Evolutionary conservation across 1,140 invertebrate genomes (phyloP).

Genomic region (Drosophila subobscura): DNA sequence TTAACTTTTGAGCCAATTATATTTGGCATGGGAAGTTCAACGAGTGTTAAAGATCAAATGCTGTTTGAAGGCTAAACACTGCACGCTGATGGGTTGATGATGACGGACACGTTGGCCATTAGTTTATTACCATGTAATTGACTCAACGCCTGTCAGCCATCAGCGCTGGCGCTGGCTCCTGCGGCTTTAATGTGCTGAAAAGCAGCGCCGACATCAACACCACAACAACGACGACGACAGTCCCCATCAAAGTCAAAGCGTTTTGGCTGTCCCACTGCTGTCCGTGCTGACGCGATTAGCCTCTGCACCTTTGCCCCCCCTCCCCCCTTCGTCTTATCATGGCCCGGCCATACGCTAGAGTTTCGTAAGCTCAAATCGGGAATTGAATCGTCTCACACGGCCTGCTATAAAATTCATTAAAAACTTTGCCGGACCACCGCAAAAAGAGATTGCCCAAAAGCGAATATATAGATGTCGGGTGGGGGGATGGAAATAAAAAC

Average conservation of each 20-base stretch:
- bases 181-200: slow-evolving; percentile 75
- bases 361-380: slow-evolving; percentile 52
- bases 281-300: slow-evolving; percentile 48
- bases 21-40: slow-evolving; percentile 64
- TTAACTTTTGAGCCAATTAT: slow-evolving; percentile 59
- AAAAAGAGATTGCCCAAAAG: slow-evolving; percentile 38
- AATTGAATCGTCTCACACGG: slow-evolving; percentile 53
- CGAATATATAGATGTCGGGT: not conserved
- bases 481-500: slow-evolving; percentile 42
- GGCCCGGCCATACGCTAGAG: not conserved
- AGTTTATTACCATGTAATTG: slow-evolving; percentile 81
- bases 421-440: slow-evolving; percentile 58
- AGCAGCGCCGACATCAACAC: slow-evolving; percentile 30
- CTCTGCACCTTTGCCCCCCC: slow-evolving; percentile 58
- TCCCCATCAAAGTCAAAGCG: slow-evolving; percentile 70
- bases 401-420: slow-evolving; percentile 80
- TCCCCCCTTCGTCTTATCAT: slow-evolving; percentile 58
- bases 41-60: slow-evolving; percentile 66
- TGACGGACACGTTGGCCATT: slow-evolving; percentile 60
- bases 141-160: slow-evolving; percentile 74
- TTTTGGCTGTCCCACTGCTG: slow-evolving; percentile 37
- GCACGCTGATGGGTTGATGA: slow-evolving; percentile 39
- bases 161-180: slow-evolving; percentile 50
- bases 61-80: slow-evolving; percentile 45
- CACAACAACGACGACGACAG: slow-evolving; percentile 21